These are phyloP conservation scores for Penaeus chinensis DNA, from an alignment of 1,140 invertebrate species.

Conservation along the genomic window DNA sequence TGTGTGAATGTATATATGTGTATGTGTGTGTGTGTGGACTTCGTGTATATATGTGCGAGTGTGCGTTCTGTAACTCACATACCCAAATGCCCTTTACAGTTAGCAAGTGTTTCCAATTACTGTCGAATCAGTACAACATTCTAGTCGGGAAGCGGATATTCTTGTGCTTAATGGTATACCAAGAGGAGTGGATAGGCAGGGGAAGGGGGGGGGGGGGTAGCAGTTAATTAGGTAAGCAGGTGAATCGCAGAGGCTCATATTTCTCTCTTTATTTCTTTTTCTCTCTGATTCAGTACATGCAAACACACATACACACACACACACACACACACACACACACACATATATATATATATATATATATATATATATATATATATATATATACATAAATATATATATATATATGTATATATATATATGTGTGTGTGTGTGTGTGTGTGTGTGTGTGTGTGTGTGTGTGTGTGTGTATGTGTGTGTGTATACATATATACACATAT, in stretches of 20 bases:
- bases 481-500: too few species aligned
- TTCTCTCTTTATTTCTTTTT: background rate
- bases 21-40: conserved; percentile 23
- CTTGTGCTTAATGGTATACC: too few species aligned
- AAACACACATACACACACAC: too few species aligned
- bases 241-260: background rate
- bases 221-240: background rate
- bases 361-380: too few species aligned
- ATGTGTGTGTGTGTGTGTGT: too few species aligned
- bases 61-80: background rate
- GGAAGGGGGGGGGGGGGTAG: background rate
- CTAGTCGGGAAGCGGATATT: background rate
- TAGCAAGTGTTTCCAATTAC: background rate
- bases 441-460: too few species aligned
- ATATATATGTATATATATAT: too few species aligned
- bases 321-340: too few species aligned
- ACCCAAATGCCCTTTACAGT: too few species aligned
- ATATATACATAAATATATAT: too few species aligned
- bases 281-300: background rate
- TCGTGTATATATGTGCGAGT: conserved; percentile 30
- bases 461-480: too few species aligned
- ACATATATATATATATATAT: too few species aligned
- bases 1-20: background rate
- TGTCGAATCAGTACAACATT: background rate
- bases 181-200: background rate